These are phyloP conservation scores for Athene noctua DNA, from an alignment of 2,113 vertebrate genomes.

Conservation along the genomic window DNA sequence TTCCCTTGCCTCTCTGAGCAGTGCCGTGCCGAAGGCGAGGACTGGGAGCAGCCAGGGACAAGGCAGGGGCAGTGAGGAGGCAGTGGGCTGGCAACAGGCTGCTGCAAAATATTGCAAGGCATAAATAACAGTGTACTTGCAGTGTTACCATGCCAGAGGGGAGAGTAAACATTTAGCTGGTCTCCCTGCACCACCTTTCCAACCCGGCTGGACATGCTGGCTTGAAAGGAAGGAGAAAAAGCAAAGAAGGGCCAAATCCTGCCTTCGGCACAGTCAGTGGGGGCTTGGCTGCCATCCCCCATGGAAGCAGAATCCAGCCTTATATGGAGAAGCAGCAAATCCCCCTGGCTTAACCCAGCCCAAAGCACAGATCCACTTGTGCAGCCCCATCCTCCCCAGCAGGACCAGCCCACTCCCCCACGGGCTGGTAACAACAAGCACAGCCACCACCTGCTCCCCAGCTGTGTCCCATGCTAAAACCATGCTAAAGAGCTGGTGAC, in stretches of 20 bases:
- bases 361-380: not conserved
- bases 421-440: not conserved
- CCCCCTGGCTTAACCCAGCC: not conserved
- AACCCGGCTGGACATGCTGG: not conserved
- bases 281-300: not conserved
- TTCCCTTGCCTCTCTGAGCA: rapidly evolving
- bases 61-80: not conserved
- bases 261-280: not conserved
- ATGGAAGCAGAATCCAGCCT: not conserved
- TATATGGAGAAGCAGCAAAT: conserved; percentile 45
- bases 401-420: rapidly evolving
- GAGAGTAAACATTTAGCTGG: conserved; percentile 16
- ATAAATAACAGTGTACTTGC: not conserved
- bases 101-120: not conserved
- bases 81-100: not conserved
- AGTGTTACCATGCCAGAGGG: not conserved
- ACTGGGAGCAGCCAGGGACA: rapidly evolving
- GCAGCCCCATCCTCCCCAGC: not conserved
- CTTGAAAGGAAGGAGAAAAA: not conserved
- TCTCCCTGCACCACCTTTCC: not conserved
- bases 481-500: conserved; percentile 33
- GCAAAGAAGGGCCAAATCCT: not conserved
- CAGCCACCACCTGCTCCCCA: not conserved
- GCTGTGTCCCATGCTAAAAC: not conserved
- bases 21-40: rapidly evolving